Base-by-base conservation (phyloP, 1,140 invertebrate genomes). In the Leptopilina clavipes region DNA sequence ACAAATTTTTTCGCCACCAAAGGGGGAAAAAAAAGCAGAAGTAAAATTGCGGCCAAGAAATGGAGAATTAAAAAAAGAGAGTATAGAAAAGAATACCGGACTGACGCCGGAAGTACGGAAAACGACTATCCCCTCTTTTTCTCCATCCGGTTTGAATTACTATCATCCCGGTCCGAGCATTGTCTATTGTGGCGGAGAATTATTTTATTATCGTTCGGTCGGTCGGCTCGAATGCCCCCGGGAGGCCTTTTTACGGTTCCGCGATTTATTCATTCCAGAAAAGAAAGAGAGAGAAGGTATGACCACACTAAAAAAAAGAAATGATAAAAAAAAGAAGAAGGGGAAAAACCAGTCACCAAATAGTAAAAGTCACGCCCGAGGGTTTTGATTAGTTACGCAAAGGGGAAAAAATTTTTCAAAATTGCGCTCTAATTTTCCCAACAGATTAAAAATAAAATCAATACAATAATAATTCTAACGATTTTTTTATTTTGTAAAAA, bases 141-240 rank as follows among this genome's bases (percentile, higher is more conserved):
- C 73, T 74, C 79, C 85, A 83, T 87, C 86, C 87, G 84, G 85
- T 89, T 89, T 88, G 85, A 89, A 88, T 90, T 89, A 89, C 82
- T 84, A 85, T 85, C 85, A 83, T 86, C 81, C 83, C 84, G 81
- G 75, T 74, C 71, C 81, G 71, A 80, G 82, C 85, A 87, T 86
- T 89, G 85, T 88, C 88, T 86, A 88, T 89, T 89, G 86, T 89
- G 85, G 80, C 81, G 84, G 81, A 88, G 86, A 90, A 89, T 90
- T 89, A 90, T 90, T 89, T 90, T 90, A 90, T 89, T 87, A 88
- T 88, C 87, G 85, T 78, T 85, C 83, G 82, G 77, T 78, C 81
- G 81, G 79, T 71, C 83, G 82, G 81, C 76, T 79, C 79, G 75
- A 81, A 77, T 77, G 72, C 22, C 75, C 76, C 73, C 76, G 77